Evolutionary conservation across 2,888 invertebrate genomes (phyloP), one percentile per base, ranked within the genome.

Genomic region (Coleophora deauratella): DNA sequence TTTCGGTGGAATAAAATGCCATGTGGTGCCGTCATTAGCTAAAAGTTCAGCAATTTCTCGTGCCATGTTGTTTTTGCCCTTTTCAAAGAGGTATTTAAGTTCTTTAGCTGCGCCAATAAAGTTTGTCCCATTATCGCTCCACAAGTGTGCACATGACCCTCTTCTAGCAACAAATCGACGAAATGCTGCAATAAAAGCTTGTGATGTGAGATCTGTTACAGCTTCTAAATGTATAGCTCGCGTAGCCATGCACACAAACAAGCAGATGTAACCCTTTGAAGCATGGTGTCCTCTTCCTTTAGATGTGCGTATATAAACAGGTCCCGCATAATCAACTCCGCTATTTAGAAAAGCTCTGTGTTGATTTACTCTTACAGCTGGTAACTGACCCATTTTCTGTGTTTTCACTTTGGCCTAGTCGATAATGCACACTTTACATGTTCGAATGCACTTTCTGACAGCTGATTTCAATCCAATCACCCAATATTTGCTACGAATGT

Each of bases 361-460:
- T 12, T 14, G 35, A 30, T 33, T 49, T 1, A 44, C 44, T 38
- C 46, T 36, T 7, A 11, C 15, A n/a, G 37, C 27, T 2, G 49
- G 49, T n/a, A 46, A n/a, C n/a, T 43, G 41, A 13, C 49, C 41
- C 46, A 48, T 48, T 2, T 40, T 14, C 38, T 48, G 48, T 15
- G 9, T n/a, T 7, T 9, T 37, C 3, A 9, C 9, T n/a, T n/a
- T 9, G 1, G 27, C 13, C 9, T 6, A 12, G 13, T 37, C 4
- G 4, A 3, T 4, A 9, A 37, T 7, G n/a, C 37, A 37, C 3
- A 13, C 28, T 9, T 9, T 30, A 12, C 37, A 37, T 3, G 9
- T 37, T 8, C 13, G 27, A 13, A 13, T 12, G 13, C 7, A 12
- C 7, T 30, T 27, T 37, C 13, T 37, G 9, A 30, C 30, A 9